Evolutionary conservation across 2,113 vertebrate species (phyloP).

Genomic region (Globicephala melas): DNA sequence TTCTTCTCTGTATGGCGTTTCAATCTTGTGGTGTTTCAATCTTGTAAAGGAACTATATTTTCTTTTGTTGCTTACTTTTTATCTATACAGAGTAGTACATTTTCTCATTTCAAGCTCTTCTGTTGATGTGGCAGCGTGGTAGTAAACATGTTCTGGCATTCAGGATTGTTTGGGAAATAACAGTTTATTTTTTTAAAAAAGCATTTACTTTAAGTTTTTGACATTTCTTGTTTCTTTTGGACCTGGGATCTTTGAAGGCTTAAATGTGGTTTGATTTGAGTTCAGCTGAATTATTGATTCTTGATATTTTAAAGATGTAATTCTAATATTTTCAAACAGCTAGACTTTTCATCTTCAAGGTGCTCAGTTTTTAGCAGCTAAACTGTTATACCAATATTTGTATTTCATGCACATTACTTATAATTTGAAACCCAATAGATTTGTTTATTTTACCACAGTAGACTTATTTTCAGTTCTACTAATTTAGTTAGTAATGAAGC

Average conservation of each 20-base stretch:
- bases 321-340: background rate
- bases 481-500: background rate
- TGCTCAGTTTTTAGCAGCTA: background rate
- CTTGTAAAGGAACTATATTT: background rate
- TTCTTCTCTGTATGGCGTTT: background rate
- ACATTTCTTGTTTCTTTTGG: background rate
- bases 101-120: background rate
- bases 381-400: background rate
- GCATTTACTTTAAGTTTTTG: background rate
- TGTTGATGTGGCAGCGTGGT: background rate
- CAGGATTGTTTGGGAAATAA: background rate
- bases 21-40: background rate
- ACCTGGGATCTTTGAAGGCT: background rate
- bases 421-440: background rate
- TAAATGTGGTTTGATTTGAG: background rate
- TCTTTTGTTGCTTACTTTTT: background rate
- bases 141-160: background rate
- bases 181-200: background rate
- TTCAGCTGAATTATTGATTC: background rate
- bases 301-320: slow-evolving; percentile 5
- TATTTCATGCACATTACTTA: background rate
- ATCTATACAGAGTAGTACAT: background rate
- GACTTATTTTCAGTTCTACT: background rate
- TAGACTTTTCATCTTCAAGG: slow-evolving; percentile 7
- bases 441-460: background rate